phyloP scores from a whole-genome alignment of 2,113 vertebrate species.

The Nesoenas mayeri region DNA sequence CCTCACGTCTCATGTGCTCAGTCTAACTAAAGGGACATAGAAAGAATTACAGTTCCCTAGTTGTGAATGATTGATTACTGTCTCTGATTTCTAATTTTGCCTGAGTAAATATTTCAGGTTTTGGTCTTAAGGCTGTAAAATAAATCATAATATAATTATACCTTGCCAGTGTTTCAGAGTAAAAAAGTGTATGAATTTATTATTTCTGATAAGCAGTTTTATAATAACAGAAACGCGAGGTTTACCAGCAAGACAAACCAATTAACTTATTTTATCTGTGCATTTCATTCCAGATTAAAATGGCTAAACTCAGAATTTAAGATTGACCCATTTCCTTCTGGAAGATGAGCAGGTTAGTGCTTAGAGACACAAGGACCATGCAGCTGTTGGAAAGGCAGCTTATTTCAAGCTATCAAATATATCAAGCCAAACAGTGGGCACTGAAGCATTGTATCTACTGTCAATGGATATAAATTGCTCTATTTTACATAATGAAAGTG shows the following conservation, averaged over 20 bases:
- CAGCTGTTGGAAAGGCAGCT: neutral
- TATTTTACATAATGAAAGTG: neutral
- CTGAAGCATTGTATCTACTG: neutral
- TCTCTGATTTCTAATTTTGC: conserved; percentile 22
- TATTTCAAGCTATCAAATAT: neutral
- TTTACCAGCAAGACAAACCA: neutral
- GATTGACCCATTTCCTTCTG: neutral
- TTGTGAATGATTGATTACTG: conserved; percentile 1
- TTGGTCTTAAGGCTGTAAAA: neutral
- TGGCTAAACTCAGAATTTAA: neutral
- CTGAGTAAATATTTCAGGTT: conserved; percentile 32
- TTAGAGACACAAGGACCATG: neutral
- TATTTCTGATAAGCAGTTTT: neutral
- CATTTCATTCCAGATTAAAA: neutral
- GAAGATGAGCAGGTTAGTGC: neutral
- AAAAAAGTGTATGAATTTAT: neutral
- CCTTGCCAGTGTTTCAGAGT: neutral
- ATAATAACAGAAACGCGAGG: neutral
- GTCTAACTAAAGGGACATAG: neutral
- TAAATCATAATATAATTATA: conserved; percentile 43
- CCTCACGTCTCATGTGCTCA: neutral
- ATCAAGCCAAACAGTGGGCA: neutral
- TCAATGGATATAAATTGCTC: neutral
- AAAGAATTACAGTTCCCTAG: neutral
- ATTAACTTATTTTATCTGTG: neutral